These are phyloP conservation scores for Geotrupes spiniger DNA, from an alignment of 2,888 invertebrate species.

Conservation along the genomic window DNA sequence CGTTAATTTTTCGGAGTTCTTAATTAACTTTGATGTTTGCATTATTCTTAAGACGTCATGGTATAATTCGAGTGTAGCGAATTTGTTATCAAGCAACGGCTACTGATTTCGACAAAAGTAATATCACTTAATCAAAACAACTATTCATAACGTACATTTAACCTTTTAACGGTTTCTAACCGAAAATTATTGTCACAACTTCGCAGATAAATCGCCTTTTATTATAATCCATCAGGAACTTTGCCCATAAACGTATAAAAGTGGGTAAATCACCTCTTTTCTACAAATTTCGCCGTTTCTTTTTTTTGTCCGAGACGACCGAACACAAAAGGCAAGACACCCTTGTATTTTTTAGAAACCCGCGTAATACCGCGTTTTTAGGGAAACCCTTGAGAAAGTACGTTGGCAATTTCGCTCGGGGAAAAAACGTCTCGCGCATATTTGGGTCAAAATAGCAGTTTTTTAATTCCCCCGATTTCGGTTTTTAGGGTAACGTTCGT, in stretches of 20 bases:
- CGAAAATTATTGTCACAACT: slow-evolving; percentile 12
- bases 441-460: slow-evolving; percentile 18
- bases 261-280: slow-evolving; percentile 2
- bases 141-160: slow-evolving; percentile 1
- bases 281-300: not conserved
- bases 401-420: slow-evolving; percentile 40
- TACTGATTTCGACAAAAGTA: not conserved
- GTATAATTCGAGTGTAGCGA: too few species aligned
- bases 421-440: slow-evolving; percentile 24
- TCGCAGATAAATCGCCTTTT: slow-evolving; percentile 19
- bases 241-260: slow-evolving; percentile 11
- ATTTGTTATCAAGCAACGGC: slow-evolving; percentile 23
- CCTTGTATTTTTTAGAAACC: slow-evolving; percentile 2
- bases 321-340: slow-evolving; percentile 4
- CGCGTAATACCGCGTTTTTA: not conserved
- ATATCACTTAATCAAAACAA: slow-evolving; percentile 1
- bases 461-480: slow-evolving; percentile 30
- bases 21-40: too few species aligned
- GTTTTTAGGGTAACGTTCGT: slow-evolving; percentile 43
- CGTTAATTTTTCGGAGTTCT: too few species aligned
- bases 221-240: slow-evolving; percentile 16
- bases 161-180: slow-evolving; percentile 15
- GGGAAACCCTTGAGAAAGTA: slow-evolving; percentile 44
- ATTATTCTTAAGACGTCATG: too few species aligned
- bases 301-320: not conserved